Evolutionary conservation across 2,888 invertebrate species (phyloP).

Genomic region (Apotomis betuletana): DNA sequence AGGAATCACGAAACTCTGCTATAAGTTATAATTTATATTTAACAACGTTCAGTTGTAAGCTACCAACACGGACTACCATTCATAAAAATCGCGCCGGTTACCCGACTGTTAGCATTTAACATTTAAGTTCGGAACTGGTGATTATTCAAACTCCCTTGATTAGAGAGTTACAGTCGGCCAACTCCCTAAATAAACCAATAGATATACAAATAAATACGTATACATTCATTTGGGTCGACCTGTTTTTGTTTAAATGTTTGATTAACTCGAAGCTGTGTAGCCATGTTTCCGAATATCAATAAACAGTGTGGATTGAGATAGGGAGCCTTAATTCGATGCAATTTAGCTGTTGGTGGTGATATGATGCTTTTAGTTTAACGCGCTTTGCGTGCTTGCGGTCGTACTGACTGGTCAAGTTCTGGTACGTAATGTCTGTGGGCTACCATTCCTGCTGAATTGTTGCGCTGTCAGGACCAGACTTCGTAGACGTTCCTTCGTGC

Average conservation of each 20-base stretch:
- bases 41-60: constrained; percentile 9
- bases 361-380: no score
- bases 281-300: neutral
- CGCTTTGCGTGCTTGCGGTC: no score
- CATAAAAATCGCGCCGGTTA: constrained; percentile 22
- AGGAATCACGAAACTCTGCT: no score
- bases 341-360: no score
- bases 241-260: constrained; percentile 28
- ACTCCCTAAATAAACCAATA: constrained; percentile 31
- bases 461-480: no score
- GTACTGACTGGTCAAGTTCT: no score
- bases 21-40: neutral
- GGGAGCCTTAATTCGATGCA: no score
- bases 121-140: constrained; percentile 36
- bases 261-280: constrained; percentile 4
- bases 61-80: constrained; percentile 11
- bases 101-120: constrained; percentile 40
- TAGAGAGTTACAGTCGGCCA: constrained; percentile 27
- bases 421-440: no score
- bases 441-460: no score
- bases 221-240: constrained; percentile 2
- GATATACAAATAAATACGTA: constrained; percentile 15
- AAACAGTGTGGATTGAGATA: neutral
- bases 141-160: constrained; percentile 42
- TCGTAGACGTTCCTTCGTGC: no score